A percentile compares a stretch with the other conserved stretches of the same genome.
Evolutionary conservation across 2,797 vertebrate species (phyloP).

Genomic region (Esox masquinongy): DNA sequence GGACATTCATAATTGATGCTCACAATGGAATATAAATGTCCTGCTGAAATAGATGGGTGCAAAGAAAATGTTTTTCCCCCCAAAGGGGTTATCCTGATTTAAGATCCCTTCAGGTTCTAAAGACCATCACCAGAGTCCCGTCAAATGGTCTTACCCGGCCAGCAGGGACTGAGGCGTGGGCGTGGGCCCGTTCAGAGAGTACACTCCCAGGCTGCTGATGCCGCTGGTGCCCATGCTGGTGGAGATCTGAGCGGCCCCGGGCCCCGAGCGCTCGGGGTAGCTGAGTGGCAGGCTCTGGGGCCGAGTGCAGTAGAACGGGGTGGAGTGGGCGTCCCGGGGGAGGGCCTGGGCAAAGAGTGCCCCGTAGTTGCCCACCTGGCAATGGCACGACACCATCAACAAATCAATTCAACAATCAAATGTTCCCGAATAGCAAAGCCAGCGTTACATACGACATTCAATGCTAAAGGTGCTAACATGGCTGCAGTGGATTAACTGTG

Average conservation of each 20-base stretch:
- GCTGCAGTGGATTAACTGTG: not conserved
- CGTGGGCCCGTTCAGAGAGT: constrained; percentile 84
- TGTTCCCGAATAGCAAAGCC: not conserved
- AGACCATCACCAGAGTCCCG: not conserved
- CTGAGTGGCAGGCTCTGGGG: constrained; percentile 90
- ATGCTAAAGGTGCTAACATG: not conserved
- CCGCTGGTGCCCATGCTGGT: constrained; percentile 92
- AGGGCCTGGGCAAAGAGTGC: constrained; percentile 90
- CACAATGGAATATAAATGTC: constrained; percentile 47
- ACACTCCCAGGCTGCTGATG: constrained; percentile 87
- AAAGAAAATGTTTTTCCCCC: not conserved
- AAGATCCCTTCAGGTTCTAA: not conserved
- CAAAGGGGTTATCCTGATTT: not conserved
- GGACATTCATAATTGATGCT: constrained; percentile 55
- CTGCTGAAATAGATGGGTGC: constrained; percentile 23
- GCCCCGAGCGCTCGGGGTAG: constrained; percentile 80
- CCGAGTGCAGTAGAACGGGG: constrained; percentile 92
- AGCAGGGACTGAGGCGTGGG: constrained; percentile 85
- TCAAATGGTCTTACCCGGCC: constrained; percentile 79
- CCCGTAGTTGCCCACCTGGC: constrained; percentile 87
- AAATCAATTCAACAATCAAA: not conserved
- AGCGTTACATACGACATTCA: too few relatives aligned
- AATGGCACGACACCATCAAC: not conserved
- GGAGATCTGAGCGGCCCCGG: constrained; percentile 68
- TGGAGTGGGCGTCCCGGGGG: constrained; percentile 93